These are phyloP conservation scores for Nicator chloris DNA, from an alignment of 2,113 vertebrate species.

Conservation along the genomic window DNA sequence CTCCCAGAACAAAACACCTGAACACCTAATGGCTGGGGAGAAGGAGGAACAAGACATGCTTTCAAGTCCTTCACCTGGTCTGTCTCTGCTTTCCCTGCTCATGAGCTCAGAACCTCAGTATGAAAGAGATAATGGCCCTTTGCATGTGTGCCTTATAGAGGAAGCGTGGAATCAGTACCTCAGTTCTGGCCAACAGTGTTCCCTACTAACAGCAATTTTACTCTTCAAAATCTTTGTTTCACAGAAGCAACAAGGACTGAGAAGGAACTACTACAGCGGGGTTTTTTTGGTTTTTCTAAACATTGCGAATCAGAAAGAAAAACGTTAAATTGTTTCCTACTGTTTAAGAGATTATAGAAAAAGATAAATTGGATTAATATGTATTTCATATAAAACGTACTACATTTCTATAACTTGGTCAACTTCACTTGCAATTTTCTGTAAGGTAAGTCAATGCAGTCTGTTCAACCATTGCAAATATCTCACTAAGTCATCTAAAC, in stretches of 20 bases:
- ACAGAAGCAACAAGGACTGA: not conserved
- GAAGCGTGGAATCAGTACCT: not conserved
- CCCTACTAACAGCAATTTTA: not conserved
- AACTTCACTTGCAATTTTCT: not conserved
- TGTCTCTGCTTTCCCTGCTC: not conserved
- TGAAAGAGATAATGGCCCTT: not conserved
- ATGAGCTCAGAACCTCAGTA: not conserved
- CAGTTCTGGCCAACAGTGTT: not conserved
- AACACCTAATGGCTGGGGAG: not conserved
- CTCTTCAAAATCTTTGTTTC: not conserved
- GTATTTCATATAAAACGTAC: not conserved
- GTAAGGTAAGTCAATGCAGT: not conserved
- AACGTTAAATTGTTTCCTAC: not conserved
- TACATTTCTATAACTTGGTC: not conserved
- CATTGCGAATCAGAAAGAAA: not conserved
- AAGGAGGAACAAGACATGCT: not conserved
- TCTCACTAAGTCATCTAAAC: not conserved
- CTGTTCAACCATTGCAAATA: not conserved
- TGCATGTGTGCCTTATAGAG: fast-evolving
- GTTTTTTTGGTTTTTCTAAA: not conserved
- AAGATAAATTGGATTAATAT: not conserved
- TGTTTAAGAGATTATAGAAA: not conserved
- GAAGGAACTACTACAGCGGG: not conserved
- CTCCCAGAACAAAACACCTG: not conserved
- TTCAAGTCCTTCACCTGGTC: not conserved